Base-by-base conservation (phyloP, 2,797 vertebrate genomes). In the Hylomyscus alleni region DNA sequence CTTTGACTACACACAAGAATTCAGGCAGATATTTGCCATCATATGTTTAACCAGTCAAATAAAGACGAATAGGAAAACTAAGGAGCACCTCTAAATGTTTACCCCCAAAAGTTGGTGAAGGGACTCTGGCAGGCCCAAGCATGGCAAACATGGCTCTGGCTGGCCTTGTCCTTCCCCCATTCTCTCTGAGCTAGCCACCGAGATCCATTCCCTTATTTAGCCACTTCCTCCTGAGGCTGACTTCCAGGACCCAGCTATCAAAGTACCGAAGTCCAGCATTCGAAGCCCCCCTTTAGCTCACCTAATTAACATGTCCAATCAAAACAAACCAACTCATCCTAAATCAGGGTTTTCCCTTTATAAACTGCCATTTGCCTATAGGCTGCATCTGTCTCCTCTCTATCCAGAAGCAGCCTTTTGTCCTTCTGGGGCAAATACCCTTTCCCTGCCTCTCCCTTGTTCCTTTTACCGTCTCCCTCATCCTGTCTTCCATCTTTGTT, bases 61-160 rank as follows among this genome's bases (percentile, higher is more conserved):
- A 88, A 93, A 81, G 62, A 54, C 4, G 60, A 87, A 91, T 78
- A 58, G 90, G 34, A 58, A 75, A 94, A 89, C 60, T 50, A 47
- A 56, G 67, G 34, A 82, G 62, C 47, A 22, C 6, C 37, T 76
- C 52, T 81, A 90, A 87, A 76, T 47, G 67, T 20, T 47, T 13
- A 62, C 8, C 11, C 40, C 24, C 13, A 44, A 77, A 62, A 62
- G 50, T 34, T 75, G 73, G 3, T 26, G 73, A 44, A 75, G n/a
- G 12, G 22, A 40, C 12, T 75, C 40, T 75, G 20, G 24, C 73
- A 75, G 69, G 73, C 73, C 40, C 24, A 26, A 14, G 73, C 37
- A 14, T 44, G 6, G 6, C 22, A 26, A 75, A 75, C 22, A 75
- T 14, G 24, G 24, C 73, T 44, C 22, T 44, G 40, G 73, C 40